These are phyloP conservation scores for Siphamia tubifer DNA, from an alignment of 2,113 vertebrate species.

Conservation along the genomic window DNA sequence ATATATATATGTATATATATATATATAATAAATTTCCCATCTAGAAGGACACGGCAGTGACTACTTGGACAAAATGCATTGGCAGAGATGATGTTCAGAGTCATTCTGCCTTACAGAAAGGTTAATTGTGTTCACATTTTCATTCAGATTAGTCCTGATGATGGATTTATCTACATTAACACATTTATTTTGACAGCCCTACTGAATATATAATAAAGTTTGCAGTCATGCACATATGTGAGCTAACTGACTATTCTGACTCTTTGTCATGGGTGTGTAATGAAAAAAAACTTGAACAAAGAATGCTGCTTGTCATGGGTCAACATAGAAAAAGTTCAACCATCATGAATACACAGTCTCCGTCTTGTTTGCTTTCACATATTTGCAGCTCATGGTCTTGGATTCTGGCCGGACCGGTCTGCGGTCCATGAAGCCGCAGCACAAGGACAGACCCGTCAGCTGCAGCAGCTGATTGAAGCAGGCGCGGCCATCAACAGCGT, in stretches of 20 bases:
- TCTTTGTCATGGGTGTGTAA: neutral
- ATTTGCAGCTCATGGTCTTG: slow-evolving; percentile 69
- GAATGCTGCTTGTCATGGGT: neutral
- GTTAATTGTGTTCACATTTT: too few relatives aligned
- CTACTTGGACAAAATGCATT: too few relatives aligned
- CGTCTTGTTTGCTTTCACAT: neutral
- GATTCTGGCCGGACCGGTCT: slow-evolving; percentile 90
- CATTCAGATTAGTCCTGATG: too few relatives aligned
- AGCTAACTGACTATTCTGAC: neutral
- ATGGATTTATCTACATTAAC: too few relatives aligned
- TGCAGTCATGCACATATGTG: too few relatives aligned
- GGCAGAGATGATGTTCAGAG: too few relatives aligned
- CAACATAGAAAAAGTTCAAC: neutral
- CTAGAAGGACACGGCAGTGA: too few relatives aligned
- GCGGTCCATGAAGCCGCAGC: slow-evolving; percentile 89
- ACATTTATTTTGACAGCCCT: too few relatives aligned
- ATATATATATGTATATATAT: too few relatives aligned
- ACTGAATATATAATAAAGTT: too few relatives aligned
- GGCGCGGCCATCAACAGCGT: slow-evolving; percentile 91
- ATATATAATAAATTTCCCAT: too few relatives aligned
- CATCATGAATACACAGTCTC: neutral
- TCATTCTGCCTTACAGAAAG: too few relatives aligned
- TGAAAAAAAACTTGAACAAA: neutral
- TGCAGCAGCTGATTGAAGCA: slow-evolving; percentile 85
- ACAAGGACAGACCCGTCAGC: slow-evolving; percentile 78